These are phyloP conservation scores for Melanostoma scalare DNA, from an alignment of 2,888 invertebrate species.

Conservation along the genomic window DNA sequence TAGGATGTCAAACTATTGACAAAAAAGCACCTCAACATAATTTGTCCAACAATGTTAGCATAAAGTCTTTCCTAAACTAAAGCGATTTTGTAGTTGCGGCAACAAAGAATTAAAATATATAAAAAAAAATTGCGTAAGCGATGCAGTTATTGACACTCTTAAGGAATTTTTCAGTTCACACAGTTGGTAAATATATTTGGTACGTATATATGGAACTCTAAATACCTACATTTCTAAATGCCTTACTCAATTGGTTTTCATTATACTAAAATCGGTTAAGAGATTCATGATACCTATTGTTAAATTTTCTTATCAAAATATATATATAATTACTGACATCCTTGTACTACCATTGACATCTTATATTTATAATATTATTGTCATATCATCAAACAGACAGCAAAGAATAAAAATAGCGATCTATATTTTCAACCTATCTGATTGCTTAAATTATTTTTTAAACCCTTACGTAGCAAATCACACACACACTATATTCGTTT, in stretches of 20 bases:
- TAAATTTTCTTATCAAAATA: conserved; percentile 19
- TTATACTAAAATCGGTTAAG: conserved; percentile 4
- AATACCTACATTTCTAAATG: conserved; percentile 14
- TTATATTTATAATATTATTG: conserved; percentile 21
- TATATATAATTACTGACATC: conserved; percentile 20
- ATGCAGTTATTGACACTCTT: conserved; percentile 10
- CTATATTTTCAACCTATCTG: too few species aligned
- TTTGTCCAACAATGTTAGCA: too few species aligned
- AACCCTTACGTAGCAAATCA: conserved; percentile 9
- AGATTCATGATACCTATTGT: conserved; percentile 18
- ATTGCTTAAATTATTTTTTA: conserved; percentile 11
- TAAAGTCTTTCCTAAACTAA: too few species aligned
- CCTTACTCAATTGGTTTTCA: conserved; percentile 19
- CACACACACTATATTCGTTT: too few species aligned
- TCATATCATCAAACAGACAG: conserved; percentile 21
- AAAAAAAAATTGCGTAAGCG: too few species aligned
- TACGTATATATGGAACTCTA: conserved; percentile 8
- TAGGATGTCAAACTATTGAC: too few species aligned
- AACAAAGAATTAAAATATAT: too few species aligned
- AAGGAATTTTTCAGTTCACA: conserved; percentile 18
- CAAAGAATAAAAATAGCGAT: conserved; percentile 10
- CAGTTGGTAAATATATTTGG: conserved; percentile 14
- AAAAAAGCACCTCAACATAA: too few species aligned
- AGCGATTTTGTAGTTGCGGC: too few species aligned
- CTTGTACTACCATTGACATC: conserved; percentile 23